Base-by-base conservation (phyloP, 2,797 vertebrate species). In the Micromesistius poutassou region DNA sequence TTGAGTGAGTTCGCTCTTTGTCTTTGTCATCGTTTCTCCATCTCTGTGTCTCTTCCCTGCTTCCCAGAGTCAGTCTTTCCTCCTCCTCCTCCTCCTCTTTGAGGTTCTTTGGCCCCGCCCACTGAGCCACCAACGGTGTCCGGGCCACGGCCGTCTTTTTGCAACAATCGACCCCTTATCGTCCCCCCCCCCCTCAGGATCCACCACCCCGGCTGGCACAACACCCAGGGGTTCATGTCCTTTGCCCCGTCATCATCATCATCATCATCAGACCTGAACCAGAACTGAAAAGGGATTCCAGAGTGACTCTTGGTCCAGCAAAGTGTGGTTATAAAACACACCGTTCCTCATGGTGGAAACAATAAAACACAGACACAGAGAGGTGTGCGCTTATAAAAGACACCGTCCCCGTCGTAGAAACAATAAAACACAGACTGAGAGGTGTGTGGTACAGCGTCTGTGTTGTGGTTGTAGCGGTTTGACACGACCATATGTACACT, bases 251-350 rank as follows among this genome's bases (percentile, higher is more conserved):
- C 31, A 33, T 33, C 31, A 33, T 33, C 31, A 33, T n/a, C n/a
- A n/a, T n/a, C n/a, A n/a, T n/a, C n/a, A n/a, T n/a, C 33, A 35
- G 33, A 35, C 3, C 28, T 25, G 36, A 38, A 46, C 38, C 38
- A 30, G 73, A 74, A 46, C 14, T 28, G 22, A 80, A 25, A 82
- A 73, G 66, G 70, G 75, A 80, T 78, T 78, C 78, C 76, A 79
- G 74, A 80, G 77, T 75, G 74, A 84, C 36, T 79, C 79, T 85
- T 91, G 90, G 88, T 92, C 89, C 87, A 82, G 72, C 16, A 55
- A 76, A 13, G 70, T 71, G 70, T 22, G 55, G 8, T 62, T 28
- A 12, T 28, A 12, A 28, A 12, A 28, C 62, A 30, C 62, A 68
- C 6, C n/a, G 0, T 28, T 19, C 5, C 14, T 14, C 10, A 7